Conservation (phyloP, 2,113 vertebrate species). For the Tachysurus vachellii region DNA sequence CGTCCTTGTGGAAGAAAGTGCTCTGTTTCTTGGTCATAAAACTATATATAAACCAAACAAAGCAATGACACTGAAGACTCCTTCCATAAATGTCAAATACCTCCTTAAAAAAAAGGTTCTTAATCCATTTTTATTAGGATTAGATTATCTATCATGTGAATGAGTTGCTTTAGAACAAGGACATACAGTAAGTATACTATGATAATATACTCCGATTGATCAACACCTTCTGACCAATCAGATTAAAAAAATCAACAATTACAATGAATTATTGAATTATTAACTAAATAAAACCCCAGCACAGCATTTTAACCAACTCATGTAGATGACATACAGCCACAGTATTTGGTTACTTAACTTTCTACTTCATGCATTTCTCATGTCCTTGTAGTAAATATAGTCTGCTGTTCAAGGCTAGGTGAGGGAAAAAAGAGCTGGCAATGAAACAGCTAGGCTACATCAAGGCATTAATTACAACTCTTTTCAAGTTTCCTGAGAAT, state of each 20-base stretch:
- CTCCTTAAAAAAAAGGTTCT: not conserved
- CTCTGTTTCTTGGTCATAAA: not conserved
- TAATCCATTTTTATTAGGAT: not conserved
- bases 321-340: not conserved
- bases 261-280: not conserved
- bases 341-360: not conserved
- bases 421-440: not conserved
- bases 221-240: not conserved
- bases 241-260: not conserved
- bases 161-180: not conserved
- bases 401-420: not conserved
- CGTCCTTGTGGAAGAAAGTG: slow-evolving; percentile 20
- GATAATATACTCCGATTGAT: not conserved
- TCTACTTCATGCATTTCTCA: slow-evolving; percentile 2
- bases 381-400: slow-evolving; percentile 30
- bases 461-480: not conserved
- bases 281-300: not conserved
- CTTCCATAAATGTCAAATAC: not conserved
- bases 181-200: not conserved
- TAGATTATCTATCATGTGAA: not conserved
- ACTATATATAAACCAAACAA: not conserved
- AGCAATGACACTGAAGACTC: not conserved
- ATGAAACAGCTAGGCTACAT: not conserved
- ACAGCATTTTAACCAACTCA: not conserved
- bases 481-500: not conserved